Base-by-base conservation (phyloP, 2,113 vertebrate genomes). In the Anas platyrhynchos region DNA sequence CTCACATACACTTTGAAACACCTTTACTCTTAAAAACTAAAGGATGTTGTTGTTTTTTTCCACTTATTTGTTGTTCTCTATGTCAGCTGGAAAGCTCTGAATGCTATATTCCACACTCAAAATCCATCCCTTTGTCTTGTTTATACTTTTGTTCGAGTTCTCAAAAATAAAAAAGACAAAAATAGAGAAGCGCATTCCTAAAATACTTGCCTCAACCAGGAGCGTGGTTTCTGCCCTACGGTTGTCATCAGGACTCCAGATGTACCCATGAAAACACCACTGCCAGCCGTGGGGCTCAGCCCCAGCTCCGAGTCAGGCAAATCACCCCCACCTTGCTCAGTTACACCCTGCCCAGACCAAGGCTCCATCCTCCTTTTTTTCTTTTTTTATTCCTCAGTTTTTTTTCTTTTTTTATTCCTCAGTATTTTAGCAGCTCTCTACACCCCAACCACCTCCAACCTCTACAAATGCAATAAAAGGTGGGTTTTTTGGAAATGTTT, bases 21-120 rank as follows among this genome's bases (percentile, higher is more conserved):
- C 5, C 68, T 65, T 55, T 34, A 38, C 29, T 62, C 44, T 50
- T 34, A 25, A n/a, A 81, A 81, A 21, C 83, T 81, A 92, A 95
- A 99, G 98, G 98, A 98, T 99, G 98, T 98, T 22, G 98, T 97
- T 97, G 98, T 98, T 97, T 48, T 48, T 99, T 99, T 93, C 97
- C 74, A 93, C 96, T 95, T 98, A 99, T 82, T 97, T 98, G 94
- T 98, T 98, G 48, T 97, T 98, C 78, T 99, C 98, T 85, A 97
- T 97, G 31, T 98, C 76, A 34, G 97, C 97, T n/a, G 98, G 98
- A 81, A 99, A 99, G 6, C 97, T 98, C 93, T 98, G 97, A 72
- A 98, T 95, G 91, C 98, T 97, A 72, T 98, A 98, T 62, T 98
- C 96, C 65, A 98, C 79, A 18, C 82, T 97, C 75, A 97, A 94